These are phyloP conservation scores for Stenodema calcarata DNA, from an alignment of 2,888 invertebrate genomes.

Conservation along the genomic window DNA sequence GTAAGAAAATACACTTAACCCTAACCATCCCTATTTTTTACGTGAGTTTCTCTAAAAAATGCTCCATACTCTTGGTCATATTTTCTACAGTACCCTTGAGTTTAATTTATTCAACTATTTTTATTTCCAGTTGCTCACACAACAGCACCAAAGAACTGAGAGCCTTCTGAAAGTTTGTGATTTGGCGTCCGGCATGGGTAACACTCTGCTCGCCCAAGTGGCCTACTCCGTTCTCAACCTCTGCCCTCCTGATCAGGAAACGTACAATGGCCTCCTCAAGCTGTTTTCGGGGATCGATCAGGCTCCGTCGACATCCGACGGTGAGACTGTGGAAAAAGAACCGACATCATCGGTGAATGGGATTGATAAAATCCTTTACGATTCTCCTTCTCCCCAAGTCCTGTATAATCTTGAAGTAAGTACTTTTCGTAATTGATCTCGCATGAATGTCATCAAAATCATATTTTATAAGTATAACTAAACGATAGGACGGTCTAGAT, in stretches of 20 bases:
- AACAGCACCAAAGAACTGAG: slow-evolving; percentile 45
- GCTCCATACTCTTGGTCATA: too few relatives aligned
- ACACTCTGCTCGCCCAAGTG: slow-evolving; percentile 51
- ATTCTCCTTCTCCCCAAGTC: slow-evolving; percentile 75
- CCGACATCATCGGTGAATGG: slow-evolving; percentile 59
- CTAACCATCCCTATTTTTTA: too few relatives aligned
- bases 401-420: slow-evolving; percentile 75
- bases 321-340: not conserved
- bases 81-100: too few relatives aligned
- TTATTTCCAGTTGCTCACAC: slow-evolving; percentile 44
- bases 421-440: not conserved
- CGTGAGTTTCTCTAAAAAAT: too few relatives aligned
- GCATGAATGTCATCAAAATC: too few relatives aligned
- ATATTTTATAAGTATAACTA: too few relatives aligned
- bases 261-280: slow-evolving; percentile 38
- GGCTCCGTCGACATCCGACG: not conserved
- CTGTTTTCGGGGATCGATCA: slow-evolving; percentile 46
- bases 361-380: slow-evolving; percentile 73
- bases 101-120: not conserved
- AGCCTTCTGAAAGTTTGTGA: slow-evolving; percentile 52
- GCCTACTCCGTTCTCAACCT: slow-evolving; percentile 53
- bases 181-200: slow-evolving; percentile 48
- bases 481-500: too few relatives aligned
- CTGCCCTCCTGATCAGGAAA: slow-evolving; percentile 52
- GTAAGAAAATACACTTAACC: too few relatives aligned